These are phyloP conservation scores for Condylura cristata DNA, from an alignment of 2,113 vertebrate species.

Conservation along the genomic window DNA sequence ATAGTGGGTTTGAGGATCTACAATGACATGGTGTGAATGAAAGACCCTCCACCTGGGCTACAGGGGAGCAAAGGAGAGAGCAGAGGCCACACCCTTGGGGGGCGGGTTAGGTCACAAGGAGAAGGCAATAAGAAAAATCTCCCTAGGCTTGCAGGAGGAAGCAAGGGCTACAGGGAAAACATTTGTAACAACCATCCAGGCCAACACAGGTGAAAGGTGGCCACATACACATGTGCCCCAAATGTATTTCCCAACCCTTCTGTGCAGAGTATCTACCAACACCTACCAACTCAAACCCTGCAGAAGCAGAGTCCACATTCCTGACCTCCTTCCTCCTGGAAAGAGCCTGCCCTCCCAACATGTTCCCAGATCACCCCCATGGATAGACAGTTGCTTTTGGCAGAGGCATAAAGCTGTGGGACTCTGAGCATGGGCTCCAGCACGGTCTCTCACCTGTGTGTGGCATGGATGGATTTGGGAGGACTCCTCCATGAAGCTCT, in stretches of 20 bases:
- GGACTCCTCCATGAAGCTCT: not conserved
- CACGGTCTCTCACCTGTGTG: not conserved
- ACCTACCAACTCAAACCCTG: not conserved
- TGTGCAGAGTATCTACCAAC: not conserved
- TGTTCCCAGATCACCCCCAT: not conserved
- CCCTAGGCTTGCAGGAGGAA: not conserved
- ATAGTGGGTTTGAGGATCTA: slow-evolving; percentile 87
- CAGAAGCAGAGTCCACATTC: not conserved
- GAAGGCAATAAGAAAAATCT: not conserved
- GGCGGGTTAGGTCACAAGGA: not conserved
- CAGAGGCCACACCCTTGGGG: not conserved
- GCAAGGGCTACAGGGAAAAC: not conserved
- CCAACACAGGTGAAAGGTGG: not conserved
- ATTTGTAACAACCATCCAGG: not conserved
- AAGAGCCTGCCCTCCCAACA: too few relatives aligned
- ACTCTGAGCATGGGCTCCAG: not conserved
- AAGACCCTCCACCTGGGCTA: not conserved
- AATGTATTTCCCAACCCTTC: not conserved
- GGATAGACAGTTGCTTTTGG: not conserved
- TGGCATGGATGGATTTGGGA: not conserved
- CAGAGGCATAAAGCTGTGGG: not conserved
- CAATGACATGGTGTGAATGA: not conserved
- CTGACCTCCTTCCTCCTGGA: too few relatives aligned
- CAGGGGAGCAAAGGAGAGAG: not conserved
- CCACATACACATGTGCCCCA: accelerated